A percentile compares a stretch with the other conserved stretches of the same genome.
These are phyloP conservation scores for Galerucella pusilla DNA, from an alignment of 2,888 invertebrate species.

Conservation along the genomic window DNA sequence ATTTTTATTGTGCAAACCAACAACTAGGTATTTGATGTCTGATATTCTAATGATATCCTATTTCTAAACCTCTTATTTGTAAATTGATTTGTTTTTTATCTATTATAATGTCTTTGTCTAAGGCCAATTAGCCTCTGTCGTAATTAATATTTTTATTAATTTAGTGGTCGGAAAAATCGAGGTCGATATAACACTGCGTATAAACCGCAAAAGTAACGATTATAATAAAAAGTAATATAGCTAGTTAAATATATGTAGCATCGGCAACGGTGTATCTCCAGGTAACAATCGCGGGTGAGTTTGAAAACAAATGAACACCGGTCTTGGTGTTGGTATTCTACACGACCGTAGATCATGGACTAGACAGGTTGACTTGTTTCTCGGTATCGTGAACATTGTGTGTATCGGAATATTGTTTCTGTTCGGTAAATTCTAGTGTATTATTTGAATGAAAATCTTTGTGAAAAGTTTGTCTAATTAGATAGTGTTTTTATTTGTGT, in stretches of 20 bases:
- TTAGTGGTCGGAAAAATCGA: background rate
- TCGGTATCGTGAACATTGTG: slow-evolving; percentile 8
- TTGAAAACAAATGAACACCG: slow-evolving; percentile 45
- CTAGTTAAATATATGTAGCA: background rate
- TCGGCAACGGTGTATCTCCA: slow-evolving; percentile 36
- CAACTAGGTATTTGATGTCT: too few species aligned
- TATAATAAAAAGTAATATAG: background rate
- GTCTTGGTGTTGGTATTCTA: slow-evolving; percentile 17
- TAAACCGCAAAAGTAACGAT: background rate
- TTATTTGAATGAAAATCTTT: background rate
- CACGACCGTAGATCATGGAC: slow-evolving; percentile 9
- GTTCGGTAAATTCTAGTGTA: background rate
- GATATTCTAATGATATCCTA: background rate
- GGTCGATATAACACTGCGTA: background rate
- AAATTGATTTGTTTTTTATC: background rate
- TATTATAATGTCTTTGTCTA: background rate
- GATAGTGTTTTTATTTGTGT: slow-evolving; percentile 4
- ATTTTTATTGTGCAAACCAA: too few species aligned
- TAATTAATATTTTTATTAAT: background rate
- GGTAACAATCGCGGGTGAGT: slow-evolving; percentile 43
- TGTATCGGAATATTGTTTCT: slow-evolving; percentile 4
- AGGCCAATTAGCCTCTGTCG: background rate
- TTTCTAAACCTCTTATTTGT: background rate
- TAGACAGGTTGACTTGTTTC: slow-evolving; percentile 23
- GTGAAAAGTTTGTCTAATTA: background rate